Evolutionary conservation across 2,888 invertebrate species (phyloP), one percentile per base, ranked within the genome.

Genomic region (Cerceris ruficornis): DNA sequence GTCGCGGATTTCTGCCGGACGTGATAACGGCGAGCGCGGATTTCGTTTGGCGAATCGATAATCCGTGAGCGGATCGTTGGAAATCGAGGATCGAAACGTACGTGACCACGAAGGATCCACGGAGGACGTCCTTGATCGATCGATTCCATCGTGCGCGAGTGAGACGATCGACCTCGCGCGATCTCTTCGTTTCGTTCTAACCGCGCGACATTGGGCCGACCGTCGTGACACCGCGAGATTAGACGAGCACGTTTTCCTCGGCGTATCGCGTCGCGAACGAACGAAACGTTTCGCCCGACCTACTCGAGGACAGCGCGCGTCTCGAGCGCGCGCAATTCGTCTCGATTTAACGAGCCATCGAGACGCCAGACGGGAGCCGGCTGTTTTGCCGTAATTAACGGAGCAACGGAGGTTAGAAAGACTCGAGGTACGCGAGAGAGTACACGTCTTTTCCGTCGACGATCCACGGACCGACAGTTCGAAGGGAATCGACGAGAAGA

Each of bases 11-110:
- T 77, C 69, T 75, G 61, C 70, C 73, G 78, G 75, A 77, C 75
- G 81, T 62, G 85, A 85, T 84, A 85, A 84, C 79, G 73, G 69
- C 69, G 58, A 82, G 42, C 55, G 81, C 64, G 57, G 75, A 59
- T 76, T 67, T 65, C 75, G 69, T 71, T 70, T 67, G 69, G 65
- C 65, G 64, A 74, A 70, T 77, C 77, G 54, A 67, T 67, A 66
- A 65, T 74, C 15, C 60, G 67, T 55, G 66, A 69, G 49, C 62
- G 67, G 73, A 76, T 76, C 73, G 64, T 69, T 73, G 49, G 70
- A 64, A 57, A 7, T 70, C 49, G 49, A 9, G 58, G 49, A n/a
- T 42, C 60, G 49, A 54, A n/a, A n/a, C 4, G 8, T 57, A 65
- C 13, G 15, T 2, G 11, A 13, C 11, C 52, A 17, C 60, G 59